Base-by-base conservation (phyloP, 2,797 vertebrate genomes). In the Yasuhikotakia modesta region DNA sequence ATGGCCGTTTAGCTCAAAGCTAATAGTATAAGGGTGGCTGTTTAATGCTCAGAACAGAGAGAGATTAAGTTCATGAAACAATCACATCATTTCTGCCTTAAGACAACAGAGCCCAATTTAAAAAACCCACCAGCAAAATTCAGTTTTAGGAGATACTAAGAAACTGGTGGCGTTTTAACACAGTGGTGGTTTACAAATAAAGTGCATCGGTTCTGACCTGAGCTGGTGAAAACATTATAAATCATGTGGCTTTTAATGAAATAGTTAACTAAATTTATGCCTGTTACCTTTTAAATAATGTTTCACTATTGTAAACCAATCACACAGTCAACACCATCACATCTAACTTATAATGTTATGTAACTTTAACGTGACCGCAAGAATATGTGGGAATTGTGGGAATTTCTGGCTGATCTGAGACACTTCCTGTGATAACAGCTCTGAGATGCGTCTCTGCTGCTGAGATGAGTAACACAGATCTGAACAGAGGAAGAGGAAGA, bases 51-150 rank as follows among this genome's bases (percentile, higher is more conserved):
- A 87, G 85, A 77, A 81, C 70, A 82, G 75, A 81, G 81, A 85
- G 85, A 80, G 67, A 85, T 80, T 77, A 90, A 87, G 82, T 89
- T 91, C 86, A 90, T 87, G 84, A 79, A 82, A 67, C 80, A 66
- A 86, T 91, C 90, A 91, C 85, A 78, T 88, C 83, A 83, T 71
- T 71, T 86, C 81, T 86, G 83, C 87, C 85, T 88, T 83, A 70
- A 80, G 82, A 79, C 88, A 86, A 87, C 81, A 82, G 80, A 19
- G 81, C 87, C 88, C 84, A 81, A 83, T 43, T 82, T 82, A 85
- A 83, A 85, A 86, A 81, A 82, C 79, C 83, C 77, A 5, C 6
- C 83, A 80, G 86, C 81, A 85, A 83, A 84, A 27, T 72, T 78
- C 27, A 88, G 86, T 88, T 90, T 39, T 85, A 82, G 77, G 83